phyloP scores from a whole-genome alignment of 1,140 invertebrate genomes.

The Amyelois transitella region DNA sequence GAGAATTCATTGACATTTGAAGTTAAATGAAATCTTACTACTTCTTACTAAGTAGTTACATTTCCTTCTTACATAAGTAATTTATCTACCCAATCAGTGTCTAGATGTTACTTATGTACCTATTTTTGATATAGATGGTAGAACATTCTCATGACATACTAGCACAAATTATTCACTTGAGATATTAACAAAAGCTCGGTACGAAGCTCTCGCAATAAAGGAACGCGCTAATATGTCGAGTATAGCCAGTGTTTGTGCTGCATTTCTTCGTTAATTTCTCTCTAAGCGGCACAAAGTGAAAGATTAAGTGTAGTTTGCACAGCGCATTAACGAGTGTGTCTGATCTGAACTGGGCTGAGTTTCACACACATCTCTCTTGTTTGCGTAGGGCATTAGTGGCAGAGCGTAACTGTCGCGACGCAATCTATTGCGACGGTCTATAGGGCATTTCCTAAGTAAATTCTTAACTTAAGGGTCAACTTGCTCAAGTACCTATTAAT shows the following conservation, averaged over 20 bases:
- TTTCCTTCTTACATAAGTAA: conserved; percentile 4
- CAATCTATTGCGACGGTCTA: conserved; percentile 4
- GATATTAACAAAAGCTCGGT: conserved; percentile 11
- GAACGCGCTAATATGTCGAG: conserved; percentile 30
- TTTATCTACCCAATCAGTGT: conserved; percentile 5
- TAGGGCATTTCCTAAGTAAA: neutral
- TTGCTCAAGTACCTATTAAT: conserved; percentile 8
- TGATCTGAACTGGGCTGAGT: conserved; percentile 49
- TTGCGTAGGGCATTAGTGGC: conserved; percentile 41
- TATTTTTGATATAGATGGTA: neutral
- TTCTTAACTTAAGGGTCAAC: neutral
- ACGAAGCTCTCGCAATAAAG: conserved; percentile 24
- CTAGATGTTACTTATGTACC: neutral
- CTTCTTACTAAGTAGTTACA: conserved; percentile 3
- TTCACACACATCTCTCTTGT: conserved; percentile 50
- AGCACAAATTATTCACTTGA: conserved; percentile 22
- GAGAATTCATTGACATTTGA: conserved; percentile 24
- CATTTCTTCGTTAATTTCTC: conserved; percentile 55
- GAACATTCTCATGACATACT: conserved; percentile 27
- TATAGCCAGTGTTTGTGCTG: conserved; percentile 40
- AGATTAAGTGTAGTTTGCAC: conserved; percentile 55
- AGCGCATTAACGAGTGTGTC: conserved; percentile 44
- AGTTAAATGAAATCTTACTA: too few relatives aligned
- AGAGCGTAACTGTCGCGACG: conserved; percentile 38
- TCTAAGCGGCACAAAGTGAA: conserved; percentile 60